Evolutionary conservation across 2,888 invertebrate genomes (phyloP).

Genomic region (Ecliptopera silaceata): DNA sequence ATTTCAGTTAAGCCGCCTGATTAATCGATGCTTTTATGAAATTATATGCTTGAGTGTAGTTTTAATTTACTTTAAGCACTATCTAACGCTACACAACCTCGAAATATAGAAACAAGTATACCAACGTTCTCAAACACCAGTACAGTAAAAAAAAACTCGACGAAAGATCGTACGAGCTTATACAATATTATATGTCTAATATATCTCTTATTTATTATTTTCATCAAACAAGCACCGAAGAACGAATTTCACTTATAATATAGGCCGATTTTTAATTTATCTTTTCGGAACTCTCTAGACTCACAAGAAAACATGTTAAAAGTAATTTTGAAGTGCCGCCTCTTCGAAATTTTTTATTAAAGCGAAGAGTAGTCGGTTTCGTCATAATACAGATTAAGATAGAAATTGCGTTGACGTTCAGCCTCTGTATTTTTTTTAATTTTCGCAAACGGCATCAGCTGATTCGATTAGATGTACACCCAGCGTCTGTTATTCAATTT

Average conservation of each 20-base stretch:
- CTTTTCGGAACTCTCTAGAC: conserved; percentile 16
- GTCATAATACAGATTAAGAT: conserved; percentile 76
- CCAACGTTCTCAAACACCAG: too few species aligned
- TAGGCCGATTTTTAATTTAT: conserved; percentile 11
- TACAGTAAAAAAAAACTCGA: too few species aligned
- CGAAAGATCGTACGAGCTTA: too few species aligned
- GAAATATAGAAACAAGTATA: too few species aligned
- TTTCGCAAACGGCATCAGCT: conserved; percentile 73
- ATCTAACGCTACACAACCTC: too few species aligned
- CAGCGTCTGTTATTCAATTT: conserved; percentile 69
- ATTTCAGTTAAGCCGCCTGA: too few species aligned
- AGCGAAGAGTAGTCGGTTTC: conserved; percentile 54
- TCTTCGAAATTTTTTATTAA: conserved; percentile 63
- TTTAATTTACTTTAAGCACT: too few species aligned
- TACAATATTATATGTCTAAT: too few species aligned
- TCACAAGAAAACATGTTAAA: conserved; percentile 37
- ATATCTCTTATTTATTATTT: too few species aligned
- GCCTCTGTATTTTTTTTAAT: conserved; percentile 77
- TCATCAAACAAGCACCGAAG: too few species aligned
- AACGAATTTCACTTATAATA: neutral
- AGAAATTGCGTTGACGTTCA: conserved; percentile 77
- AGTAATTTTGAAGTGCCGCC: conserved; percentile 49
- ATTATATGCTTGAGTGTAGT: too few species aligned
- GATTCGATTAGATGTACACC: conserved; percentile 68
- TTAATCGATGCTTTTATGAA: too few species aligned